Conservation (phyloP, 2,113 vertebrate genomes). For the Cacatua alba region DNA sequence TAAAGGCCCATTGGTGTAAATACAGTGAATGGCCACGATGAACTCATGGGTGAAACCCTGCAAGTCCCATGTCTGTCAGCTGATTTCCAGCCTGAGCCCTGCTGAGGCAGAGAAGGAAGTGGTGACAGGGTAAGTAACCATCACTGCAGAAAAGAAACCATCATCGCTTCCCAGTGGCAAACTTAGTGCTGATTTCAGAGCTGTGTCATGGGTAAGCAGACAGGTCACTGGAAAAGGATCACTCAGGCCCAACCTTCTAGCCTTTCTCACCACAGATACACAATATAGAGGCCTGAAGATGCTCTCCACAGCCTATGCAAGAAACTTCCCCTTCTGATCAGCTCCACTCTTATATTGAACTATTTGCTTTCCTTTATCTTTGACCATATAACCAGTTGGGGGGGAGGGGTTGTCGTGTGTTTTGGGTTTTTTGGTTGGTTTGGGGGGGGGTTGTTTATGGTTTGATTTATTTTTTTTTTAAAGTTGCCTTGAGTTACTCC, state of each 20-base stretch:
- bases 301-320: neutral
- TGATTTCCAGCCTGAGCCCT: neutral
- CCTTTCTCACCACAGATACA: neutral
- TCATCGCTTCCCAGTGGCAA: neutral
- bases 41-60: too few relatives aligned
- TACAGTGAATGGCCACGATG: neutral
- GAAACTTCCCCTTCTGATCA: neutral
- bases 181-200: neutral
- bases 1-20: neutral
- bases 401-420: neutral
- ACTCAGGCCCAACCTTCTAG: neutral
- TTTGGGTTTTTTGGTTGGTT: neutral
- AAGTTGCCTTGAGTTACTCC: neutral
- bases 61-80: fast-evolving
- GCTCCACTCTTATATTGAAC: neutral
- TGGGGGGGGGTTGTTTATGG: neutral
- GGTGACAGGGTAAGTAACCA: neutral
- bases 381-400: neutral
- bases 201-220: neutral
- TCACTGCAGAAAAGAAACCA: neutral
- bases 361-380: neutral
- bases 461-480: neutral
- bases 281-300: neutral
- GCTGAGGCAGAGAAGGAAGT: neutral
- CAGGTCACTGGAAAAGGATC: neutral